These are phyloP conservation scores for Mormyrus hasselquistii DNA, from an alignment of 2,797 vertebrate species.

Conservation along the genomic window DNA sequence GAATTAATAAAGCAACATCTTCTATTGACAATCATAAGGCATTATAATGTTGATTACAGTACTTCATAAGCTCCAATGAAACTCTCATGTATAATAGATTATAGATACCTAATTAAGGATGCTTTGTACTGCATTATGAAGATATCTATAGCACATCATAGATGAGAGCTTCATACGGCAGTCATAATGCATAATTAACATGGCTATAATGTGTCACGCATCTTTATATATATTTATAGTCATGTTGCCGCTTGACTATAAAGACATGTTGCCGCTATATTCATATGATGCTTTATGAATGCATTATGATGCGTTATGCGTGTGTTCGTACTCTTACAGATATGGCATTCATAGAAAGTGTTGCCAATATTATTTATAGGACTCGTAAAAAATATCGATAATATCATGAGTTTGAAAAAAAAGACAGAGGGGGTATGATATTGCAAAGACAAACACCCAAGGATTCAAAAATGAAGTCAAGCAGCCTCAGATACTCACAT, in stretches of 20 bases:
- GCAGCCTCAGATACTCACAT: slow-evolving; percentile 69
- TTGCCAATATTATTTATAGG: background rate
- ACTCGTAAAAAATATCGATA: background rate
- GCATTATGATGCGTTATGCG: background rate
- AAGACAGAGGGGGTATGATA: background rate
- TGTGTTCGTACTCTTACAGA: background rate
- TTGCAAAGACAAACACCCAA: background rate
- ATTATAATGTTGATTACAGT: background rate
- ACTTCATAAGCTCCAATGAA: background rate
- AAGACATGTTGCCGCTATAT: too few relatives aligned
- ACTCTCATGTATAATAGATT: background rate
- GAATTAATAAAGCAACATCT: background rate
- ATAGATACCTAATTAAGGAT: background rate
- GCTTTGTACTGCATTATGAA: too few relatives aligned
- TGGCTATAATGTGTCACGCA: background rate
- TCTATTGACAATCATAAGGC: background rate
- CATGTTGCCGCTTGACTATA: background rate
- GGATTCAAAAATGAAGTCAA: background rate
- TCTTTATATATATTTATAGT: background rate
- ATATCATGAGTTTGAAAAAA: background rate
- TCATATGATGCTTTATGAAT: background rate
- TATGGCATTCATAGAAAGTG: background rate
- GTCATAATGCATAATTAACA: background rate
- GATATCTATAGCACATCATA: background rate
- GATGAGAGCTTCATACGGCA: background rate